These are phyloP conservation scores for Synergus gifuensis DNA, from an alignment of 2,888 invertebrate species.

Conservation along the genomic window DNA sequence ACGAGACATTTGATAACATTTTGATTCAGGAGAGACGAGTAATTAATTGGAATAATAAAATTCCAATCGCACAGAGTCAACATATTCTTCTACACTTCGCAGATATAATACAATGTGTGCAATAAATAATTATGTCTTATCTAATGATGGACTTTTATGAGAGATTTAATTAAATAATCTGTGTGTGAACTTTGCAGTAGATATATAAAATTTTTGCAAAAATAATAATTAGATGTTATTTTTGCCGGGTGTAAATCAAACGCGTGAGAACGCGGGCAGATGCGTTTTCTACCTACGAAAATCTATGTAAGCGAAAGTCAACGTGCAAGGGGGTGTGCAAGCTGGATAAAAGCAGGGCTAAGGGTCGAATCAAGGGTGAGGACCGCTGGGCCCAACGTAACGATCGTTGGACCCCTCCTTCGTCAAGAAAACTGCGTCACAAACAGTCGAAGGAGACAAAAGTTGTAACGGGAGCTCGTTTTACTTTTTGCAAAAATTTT, in stretches of 20 bases:
- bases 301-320: conserved; percentile 60
- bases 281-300: conserved; percentile 59
- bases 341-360: conserved; percentile 46
- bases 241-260: conserved; percentile 53
- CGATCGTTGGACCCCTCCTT: conserved; percentile 53
- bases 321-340: conserved; percentile 49
- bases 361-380: conserved; percentile 54
- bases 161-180: not conserved
- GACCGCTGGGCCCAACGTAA: conserved; percentile 54
- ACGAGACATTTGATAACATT: not conserved
- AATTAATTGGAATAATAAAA: not conserved
- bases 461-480: conserved; percentile 11
- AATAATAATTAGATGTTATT: conserved; percentile 13
- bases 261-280: conserved; percentile 66
- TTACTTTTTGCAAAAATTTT: not conserved
- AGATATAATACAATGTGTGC: not conserved
- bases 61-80: not conserved
- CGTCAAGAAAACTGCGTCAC: conserved; percentile 34
- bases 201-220: conserved; percentile 3
- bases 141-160: not conserved
- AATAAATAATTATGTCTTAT: not conserved
- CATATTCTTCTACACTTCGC: not conserved
- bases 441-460: conserved; percentile 23
- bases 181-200: no score
- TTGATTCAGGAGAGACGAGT: not conserved